Evolutionary conservation across 2,113 vertebrate species (phyloP).

Genomic region (Thunnus maccoyii): DNA sequence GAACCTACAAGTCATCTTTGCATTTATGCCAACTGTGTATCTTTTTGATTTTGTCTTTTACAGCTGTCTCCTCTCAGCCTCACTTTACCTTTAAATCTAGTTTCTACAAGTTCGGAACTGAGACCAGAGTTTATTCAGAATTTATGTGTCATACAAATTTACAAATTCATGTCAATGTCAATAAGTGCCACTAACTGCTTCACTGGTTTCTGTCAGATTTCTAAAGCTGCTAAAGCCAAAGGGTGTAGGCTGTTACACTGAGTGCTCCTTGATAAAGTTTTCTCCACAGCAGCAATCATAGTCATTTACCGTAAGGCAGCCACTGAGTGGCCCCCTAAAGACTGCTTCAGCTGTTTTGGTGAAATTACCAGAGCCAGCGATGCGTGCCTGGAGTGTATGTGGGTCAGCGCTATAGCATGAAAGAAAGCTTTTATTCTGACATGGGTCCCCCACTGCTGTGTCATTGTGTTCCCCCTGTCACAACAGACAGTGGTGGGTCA

Average conservation of each 20-base stretch:
- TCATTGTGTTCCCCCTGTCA: conserved; percentile 43
- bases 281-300: not conserved
- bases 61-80: too few species aligned
- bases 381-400: conserved; percentile 43
- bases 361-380: conserved; percentile 17
- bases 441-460: conserved; percentile 43
- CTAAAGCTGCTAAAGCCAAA: not conserved
- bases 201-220: not conserved
- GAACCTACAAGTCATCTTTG: not conserved
- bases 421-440: conserved; percentile 61
- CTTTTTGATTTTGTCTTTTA: too few species aligned
- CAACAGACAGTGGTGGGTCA: conserved; percentile 33
- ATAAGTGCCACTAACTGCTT: not conserved
- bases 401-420: conserved; percentile 63
- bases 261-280: not conserved
- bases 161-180: not conserved
- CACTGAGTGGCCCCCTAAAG: not conserved
- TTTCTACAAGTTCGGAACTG: not conserved
- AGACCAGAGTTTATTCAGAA: not conserved
- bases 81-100: not conserved
- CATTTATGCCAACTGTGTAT: not conserved
- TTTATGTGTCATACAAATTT: not conserved
- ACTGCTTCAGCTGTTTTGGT: conserved; percentile 35
- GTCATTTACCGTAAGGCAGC: conserved; percentile 10
- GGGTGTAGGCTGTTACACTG: not conserved